Conservation (phyloP, 2,797 vertebrate species). For the Melopsittacus undulatus region DNA sequence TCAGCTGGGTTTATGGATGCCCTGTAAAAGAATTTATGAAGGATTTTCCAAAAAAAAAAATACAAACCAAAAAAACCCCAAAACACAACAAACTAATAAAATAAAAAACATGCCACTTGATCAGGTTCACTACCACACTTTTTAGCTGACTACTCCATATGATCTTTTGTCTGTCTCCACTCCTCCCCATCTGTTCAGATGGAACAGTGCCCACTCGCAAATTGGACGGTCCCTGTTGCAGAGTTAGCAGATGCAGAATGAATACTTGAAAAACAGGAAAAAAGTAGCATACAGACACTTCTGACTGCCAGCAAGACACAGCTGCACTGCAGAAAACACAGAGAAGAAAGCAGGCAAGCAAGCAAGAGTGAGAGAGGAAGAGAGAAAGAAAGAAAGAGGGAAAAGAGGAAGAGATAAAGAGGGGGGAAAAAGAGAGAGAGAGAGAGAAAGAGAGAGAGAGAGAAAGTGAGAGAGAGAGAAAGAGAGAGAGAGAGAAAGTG, state of each 20-base stretch:
- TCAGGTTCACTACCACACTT: conserved; percentile 15
- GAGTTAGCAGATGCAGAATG: conserved; percentile 48
- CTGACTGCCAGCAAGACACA: not conserved
- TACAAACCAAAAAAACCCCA: not conserved
- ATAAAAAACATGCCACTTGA: not conserved
- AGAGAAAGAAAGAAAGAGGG: too few relatives aligned
- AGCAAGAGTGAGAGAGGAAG: not conserved
- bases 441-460: too few relatives aligned
- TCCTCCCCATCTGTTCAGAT: conserved; percentile 45
- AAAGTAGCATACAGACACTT: conserved; percentile 31
- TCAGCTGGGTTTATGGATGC: not conserved
- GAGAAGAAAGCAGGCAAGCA: not conserved
- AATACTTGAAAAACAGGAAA: conserved; percentile 47
- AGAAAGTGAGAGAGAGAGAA: too few relatives aligned
- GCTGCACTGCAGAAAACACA: conserved; percentile 23
- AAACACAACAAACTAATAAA: not conserved
- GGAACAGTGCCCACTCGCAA: conserved; percentile 41
- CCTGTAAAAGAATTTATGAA: not conserved
- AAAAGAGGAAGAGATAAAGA: fast-evolving
- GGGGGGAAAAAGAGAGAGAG: fast-evolving
- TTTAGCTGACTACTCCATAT: conserved; percentile 50
- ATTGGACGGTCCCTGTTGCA: conserved; percentile 36
- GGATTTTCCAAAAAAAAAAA: not conserved
- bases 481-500: too few relatives aligned
- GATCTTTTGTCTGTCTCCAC: conserved; percentile 63